Evolutionary conservation across 64 coral and sea anemone species (phyloP), one percentile per base, ranked within the genome.

Genomic region (Stylophora pistillata): DNA sequence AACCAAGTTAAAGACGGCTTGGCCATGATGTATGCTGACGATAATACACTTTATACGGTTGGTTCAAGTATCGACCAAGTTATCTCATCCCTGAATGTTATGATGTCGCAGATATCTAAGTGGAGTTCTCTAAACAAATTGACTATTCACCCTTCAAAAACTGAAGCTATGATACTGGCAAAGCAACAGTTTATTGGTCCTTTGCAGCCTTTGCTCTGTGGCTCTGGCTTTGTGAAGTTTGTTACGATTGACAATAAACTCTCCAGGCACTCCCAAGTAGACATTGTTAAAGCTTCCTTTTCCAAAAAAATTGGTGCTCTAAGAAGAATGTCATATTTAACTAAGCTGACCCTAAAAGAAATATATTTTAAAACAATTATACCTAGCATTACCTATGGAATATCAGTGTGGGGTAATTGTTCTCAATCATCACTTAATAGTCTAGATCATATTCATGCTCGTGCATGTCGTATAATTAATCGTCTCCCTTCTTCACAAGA

Each of bases 391-490:
- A 76, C 74, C 64, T 82, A 82, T 82, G 58, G 25, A 66, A 82
- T 82, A 62, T 41, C 0, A 65, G 56, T 82, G 58, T 82, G 59
- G 79, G 79, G 79, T 13, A 82, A 82, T 63, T 82, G 56, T 30
- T 82, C 56, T 34, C 53, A 82, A 32, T 66, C 79, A 27, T 66
- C 16, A 28, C 79, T 82, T 28, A 13, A 82, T 30, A 82, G 79
- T n/a, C 31, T 82, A 82, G 79, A 82, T 61, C 61, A 82, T 13
- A 82, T 62, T 10, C 79, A 82, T 17, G 79, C n/a, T 20, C 1
- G 56, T 62, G 56, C 79, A 62, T 82, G 79, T 62, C 58, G 79
- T 82, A 82, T 82, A 82, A 82, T 82, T 13, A 82, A 63, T 62
- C 57, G 30, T 29, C 23, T 82, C 6, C 79, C 1, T 60, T 63